phyloP scores from a whole-genome alignment of 2,888 invertebrate species.

The Lepidochitona cinerea region DNA sequence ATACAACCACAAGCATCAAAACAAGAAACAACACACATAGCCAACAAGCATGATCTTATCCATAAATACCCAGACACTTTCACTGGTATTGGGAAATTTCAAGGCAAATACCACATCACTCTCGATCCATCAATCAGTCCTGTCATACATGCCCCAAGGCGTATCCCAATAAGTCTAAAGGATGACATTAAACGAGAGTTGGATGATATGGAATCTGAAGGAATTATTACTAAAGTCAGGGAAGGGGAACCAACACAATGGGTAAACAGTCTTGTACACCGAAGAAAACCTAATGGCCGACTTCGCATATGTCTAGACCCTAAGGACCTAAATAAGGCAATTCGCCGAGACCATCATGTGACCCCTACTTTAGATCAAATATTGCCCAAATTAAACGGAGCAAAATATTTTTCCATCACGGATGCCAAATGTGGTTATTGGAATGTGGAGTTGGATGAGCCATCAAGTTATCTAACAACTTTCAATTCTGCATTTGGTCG shows the following conservation, averaged over 20 bases:
- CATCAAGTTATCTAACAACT: constrained; percentile 9
- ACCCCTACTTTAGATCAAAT: constrained; percentile 24
- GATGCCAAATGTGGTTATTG: constrained; percentile 31
- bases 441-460: constrained; percentile 16
- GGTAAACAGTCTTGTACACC: constrained; percentile 13
- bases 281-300: no score
- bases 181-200: constrained; percentile 7
- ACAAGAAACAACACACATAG: no score
- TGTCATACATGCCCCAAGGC: constrained; percentile 2
- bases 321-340: not conserved
- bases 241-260: constrained; percentile 18
- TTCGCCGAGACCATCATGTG: constrained; percentile 15
- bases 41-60: not conserved
- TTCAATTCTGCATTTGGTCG: constrained; percentile 16
- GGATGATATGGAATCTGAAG: not conserved
- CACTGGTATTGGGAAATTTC: constrained; percentile 5
- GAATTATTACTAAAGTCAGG: not conserved
- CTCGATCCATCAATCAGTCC: not conserved
- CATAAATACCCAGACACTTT: constrained; percentile 1
- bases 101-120: not conserved
- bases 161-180: not conserved
- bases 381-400: constrained; percentile 14
- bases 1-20: not conserved
- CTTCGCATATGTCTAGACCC: constrained; percentile 26
- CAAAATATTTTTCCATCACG: constrained; percentile 19